These are phyloP conservation scores for Drosophila sordidula DNA, from an alignment of 2,888 invertebrate genomes.

Conservation along the genomic window DNA sequence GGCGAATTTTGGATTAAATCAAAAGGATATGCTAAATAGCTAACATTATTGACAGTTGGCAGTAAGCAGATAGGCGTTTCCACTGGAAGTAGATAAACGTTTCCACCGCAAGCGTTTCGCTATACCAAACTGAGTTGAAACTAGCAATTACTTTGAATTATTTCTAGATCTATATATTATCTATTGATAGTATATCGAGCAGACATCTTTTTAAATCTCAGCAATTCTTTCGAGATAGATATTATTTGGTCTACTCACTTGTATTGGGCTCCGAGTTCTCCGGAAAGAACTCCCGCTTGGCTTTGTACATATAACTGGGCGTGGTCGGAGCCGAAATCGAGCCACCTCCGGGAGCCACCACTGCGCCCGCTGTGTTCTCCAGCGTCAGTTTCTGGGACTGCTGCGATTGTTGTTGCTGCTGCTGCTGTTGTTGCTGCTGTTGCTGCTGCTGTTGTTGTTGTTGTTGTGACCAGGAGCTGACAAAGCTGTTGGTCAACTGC, in stretches of 20 bases:
- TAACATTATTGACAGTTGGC: no score
- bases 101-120: no score
- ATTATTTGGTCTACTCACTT: slow-evolving; percentile 87
- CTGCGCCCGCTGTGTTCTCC: slow-evolving; percentile 58
- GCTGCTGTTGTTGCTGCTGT: slow-evolving; percentile 60
- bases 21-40: no score
- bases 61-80: no score
- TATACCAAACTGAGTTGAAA: no score
- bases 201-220: neutral
- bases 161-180: neutral
- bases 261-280: slow-evolving; percentile 94
- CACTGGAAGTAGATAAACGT: no score
- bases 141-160: no score
- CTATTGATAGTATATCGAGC: slow-evolving; percentile 1
- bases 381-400: slow-evolving; percentile 71
- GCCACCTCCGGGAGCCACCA: slow-evolving; percentile 65
- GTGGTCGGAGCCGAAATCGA: slow-evolving; percentile 85
- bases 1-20: no score
- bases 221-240: no score
- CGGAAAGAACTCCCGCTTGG: slow-evolving; percentile 91
- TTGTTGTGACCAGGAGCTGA: slow-evolving; percentile 84
- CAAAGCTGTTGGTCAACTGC: slow-evolving; percentile 84
- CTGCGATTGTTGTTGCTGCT: slow-evolving; percentile 65
- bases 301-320: slow-evolving; percentile 85
- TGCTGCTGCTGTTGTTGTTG: slow-evolving; percentile 71